A percentile compares a stretch with the other conserved stretches of the same genome.
These are phyloP conservation scores for Cantharis rufa DNA, from an alignment of 2,888 invertebrate species.

Conservation along the genomic window DNA sequence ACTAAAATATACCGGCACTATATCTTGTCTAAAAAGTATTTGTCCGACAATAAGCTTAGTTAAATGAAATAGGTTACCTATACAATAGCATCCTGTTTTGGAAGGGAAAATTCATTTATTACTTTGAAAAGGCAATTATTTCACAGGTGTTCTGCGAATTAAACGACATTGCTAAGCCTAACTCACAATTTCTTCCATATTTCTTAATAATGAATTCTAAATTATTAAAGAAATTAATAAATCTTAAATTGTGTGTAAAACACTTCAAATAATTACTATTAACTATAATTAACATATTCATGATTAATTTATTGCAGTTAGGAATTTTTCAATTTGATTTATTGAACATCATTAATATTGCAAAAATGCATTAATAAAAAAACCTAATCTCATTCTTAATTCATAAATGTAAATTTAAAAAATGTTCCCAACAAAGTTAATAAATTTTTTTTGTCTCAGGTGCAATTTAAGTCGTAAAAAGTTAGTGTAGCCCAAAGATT, in stretches of 20 bases:
- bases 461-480: not conserved
- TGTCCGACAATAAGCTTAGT: not conserved
- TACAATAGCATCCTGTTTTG: not conserved
- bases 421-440: not conserved
- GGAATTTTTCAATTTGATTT: not conserved
- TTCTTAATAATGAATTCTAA: not conserved
- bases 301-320: not conserved
- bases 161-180: not conserved
- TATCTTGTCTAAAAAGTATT: not conserved
- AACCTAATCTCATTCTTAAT: not conserved
- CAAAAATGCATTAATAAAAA: not conserved
- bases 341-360: not conserved
- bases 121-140: not conserved
- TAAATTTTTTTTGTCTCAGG: not conserved
- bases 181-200: not conserved
- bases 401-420: not conserved
- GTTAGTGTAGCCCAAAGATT: not conserved
- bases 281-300: not conserved
- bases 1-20: not conserved
- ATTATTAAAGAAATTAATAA: not conserved
- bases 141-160: not conserved
- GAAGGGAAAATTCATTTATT: not conserved
- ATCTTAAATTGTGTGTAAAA: not conserved
- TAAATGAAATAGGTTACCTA: not conserved
- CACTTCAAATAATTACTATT: not conserved